Evolutionary conservation across 2,888 invertebrate species (phyloP), one percentile per base, ranked within the genome.

Genomic region (Labia minor): DNA sequence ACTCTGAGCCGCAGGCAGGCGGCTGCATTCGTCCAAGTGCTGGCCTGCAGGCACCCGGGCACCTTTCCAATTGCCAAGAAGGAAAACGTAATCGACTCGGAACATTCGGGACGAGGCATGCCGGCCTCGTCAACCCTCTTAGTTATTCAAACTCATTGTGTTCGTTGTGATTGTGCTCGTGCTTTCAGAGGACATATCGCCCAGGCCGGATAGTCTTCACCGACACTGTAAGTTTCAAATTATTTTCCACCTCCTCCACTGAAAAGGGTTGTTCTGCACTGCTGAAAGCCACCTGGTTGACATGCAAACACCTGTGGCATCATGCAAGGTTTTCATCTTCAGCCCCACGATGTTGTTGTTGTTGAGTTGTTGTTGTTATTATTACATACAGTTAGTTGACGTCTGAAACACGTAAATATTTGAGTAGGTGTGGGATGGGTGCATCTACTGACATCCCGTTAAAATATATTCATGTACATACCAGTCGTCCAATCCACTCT

Each of bases 171-270:
- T 49, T 49, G 49, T 49, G 49, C 49, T 49, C 49, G 14, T 49
- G 49, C 16, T 49, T 49, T 49, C 3, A 49, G 14, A 8, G 49
- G 16, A 49, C 14, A 49, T 14, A n/a, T 2, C 14, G n/a, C 49
- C 49, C 49, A 49, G 49, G 49, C 49, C 49, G 49, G 49, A 49
- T 49, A 49, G 49, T 49, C n/a, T 14, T 10, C 49, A 49, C 49
- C 49, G 14, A 11, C 14, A 33, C 6, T 8, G 33, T 33, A 33
- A 49, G 49, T 49, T 10, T 4, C 14, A 49, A n/a, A 14, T 49
- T 49, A 49, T 49, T 49, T n/a, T 49, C 2, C 8, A 10, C 49
- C 16, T 14, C 16, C 14, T 4, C 3, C 14, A 3, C 26, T 8
- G 26, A 8, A 49, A 49, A 14, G 49, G 49, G 2, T 49, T 4